Conservation (phyloP, 2,888 invertebrate genomes). For the Cephus rjabovi region DNA sequence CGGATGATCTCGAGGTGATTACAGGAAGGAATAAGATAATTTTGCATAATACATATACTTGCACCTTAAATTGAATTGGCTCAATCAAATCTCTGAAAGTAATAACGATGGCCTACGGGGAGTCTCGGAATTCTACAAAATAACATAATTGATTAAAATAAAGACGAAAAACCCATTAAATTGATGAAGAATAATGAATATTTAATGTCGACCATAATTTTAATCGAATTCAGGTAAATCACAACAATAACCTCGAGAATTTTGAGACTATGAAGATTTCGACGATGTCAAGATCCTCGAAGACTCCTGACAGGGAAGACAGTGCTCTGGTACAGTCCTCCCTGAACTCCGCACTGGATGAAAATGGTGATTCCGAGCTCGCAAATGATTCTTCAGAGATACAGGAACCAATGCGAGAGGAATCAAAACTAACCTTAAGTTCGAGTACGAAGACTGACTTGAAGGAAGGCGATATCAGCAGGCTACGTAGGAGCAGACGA, state of each 20-base stretch:
- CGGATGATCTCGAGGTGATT: slow-evolving; percentile 51
- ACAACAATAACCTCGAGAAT: slow-evolving; percentile 53
- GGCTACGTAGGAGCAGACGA: slow-evolving; percentile 47
- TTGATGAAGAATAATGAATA: slow-evolving; percentile 7
- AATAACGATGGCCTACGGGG: not conserved
- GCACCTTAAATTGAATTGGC: not conserved
- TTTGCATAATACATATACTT: not conserved
- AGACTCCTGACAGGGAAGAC: slow-evolving; percentile 47
- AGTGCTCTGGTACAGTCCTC: slow-evolving; percentile 50
- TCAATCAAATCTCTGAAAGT: not conserved
- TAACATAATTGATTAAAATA: not conserved
- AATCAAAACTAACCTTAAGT: slow-evolving; percentile 54
- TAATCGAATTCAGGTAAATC: slow-evolving; percentile 44
- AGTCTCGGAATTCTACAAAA: not conserved
- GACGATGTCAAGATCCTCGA: slow-evolving; percentile 51
- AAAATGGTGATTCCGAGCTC: not conserved
- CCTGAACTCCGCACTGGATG: slow-evolving; percentile 4
- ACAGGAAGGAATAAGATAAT: not conserved
- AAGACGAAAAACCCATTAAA: not conserved
- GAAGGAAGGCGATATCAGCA: slow-evolving; percentile 42
- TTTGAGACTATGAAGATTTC: slow-evolving; percentile 61
- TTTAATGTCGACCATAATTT: not conserved
- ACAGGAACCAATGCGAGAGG: slow-evolving; percentile 23
- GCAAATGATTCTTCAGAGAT: not conserved
- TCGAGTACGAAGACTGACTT: slow-evolving; percentile 49